phyloP scores from a whole-genome alignment of 2,888 invertebrate species.

The Brachypalpus laphriformis region DNA sequence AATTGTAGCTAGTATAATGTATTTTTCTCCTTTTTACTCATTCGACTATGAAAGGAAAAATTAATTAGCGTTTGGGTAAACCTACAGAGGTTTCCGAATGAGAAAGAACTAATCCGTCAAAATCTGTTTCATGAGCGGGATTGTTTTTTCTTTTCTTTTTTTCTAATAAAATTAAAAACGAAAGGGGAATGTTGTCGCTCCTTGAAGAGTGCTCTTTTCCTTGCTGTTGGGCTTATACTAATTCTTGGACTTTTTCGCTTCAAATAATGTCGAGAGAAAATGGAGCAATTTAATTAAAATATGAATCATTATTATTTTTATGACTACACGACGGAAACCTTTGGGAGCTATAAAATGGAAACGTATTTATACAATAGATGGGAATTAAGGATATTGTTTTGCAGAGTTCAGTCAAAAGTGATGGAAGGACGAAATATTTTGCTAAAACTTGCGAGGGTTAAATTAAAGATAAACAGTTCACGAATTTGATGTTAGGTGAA shows the following conservation, averaged over 20 bases:
- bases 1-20: conserved; percentile 15
- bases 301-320: conserved; percentile 32
- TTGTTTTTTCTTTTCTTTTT: no score
- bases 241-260: conserved; percentile 16
- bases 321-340: background rate
- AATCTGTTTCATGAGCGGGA: conserved; percentile 32
- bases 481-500: no score
- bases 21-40: conserved; percentile 25
- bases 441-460: background rate
- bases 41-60: conserved; percentile 47
- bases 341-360: background rate
- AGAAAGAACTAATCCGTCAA: conserved; percentile 60
- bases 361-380: background rate
- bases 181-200: conserved; percentile 20
- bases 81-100: conserved; percentile 47
- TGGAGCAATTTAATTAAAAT: conserved; percentile 47
- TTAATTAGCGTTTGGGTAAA: conserved; percentile 62
- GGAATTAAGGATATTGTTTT: background rate
- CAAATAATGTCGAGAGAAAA: conserved; percentile 17
- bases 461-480: no score
- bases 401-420: conserved; percentile 69
- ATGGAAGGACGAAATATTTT: background rate
- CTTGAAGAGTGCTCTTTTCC: conserved; percentile 26
- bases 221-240: conserved; percentile 1
- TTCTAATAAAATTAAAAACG: conserved; percentile 4